Evolutionary conservation across 1,140 invertebrate species (phyloP).

Genomic region (Mamestra configurata): DNA sequence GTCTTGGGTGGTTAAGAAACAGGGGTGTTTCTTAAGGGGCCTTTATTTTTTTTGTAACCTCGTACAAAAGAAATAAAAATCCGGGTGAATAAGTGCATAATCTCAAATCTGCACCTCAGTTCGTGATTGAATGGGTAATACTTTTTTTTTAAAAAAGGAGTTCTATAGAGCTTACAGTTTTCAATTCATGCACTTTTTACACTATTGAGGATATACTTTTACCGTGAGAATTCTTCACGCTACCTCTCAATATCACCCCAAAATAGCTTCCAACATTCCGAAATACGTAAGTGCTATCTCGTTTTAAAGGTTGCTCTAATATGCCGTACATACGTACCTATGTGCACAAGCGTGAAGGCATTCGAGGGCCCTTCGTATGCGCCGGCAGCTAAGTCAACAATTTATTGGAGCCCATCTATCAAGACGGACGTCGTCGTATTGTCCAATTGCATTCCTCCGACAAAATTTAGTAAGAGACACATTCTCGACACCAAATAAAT

Average conservation of each 20-base stretch:
- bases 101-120: background rate
- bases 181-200: background rate
- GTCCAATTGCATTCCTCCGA: conserved; percentile 77
- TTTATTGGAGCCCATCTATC: conserved; percentile 81
- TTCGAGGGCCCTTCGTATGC: conserved; percentile 54
- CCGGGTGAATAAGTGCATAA: background rate
- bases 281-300: conserved; percentile 6
- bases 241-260: background rate
- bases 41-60: background rate
- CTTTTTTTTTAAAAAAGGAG: too few relatives aligned
- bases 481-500: conserved; percentile 39
- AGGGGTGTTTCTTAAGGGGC: too few relatives aligned
- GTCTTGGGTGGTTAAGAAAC: background rate
- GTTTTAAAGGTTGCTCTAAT: conserved; percentile 27
- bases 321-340: conserved; percentile 27
- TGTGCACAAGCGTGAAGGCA: conserved; percentile 58
- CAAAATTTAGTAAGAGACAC: conserved; percentile 66
- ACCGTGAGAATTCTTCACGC: background rate
- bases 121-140: background rate
- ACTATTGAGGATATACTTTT: background rate
- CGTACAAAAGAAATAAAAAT: background rate
- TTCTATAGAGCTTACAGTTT: background rate
- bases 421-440: conserved; percentile 71
- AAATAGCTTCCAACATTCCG: conserved; percentile 15
- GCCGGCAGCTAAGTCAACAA: conserved; percentile 68